Conservation (phyloP, 2,113 vertebrate genomes). For the Bostrychus sinensis region DNA sequence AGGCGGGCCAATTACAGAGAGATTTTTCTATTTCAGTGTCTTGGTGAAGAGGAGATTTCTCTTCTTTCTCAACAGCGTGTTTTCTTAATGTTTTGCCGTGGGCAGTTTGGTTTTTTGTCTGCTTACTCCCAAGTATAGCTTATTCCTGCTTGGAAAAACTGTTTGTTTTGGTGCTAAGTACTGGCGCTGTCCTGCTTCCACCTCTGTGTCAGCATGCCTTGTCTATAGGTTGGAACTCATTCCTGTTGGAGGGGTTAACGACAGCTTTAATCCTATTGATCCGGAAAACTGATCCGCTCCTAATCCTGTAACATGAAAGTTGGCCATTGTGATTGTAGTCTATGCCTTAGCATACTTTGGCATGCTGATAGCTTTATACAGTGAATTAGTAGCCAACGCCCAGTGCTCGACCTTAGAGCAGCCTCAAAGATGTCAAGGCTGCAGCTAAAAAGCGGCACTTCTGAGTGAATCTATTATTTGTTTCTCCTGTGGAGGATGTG, state of each 20-base stretch:
- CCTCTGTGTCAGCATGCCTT: conserved; percentile 2
- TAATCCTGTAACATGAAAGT: conserved; percentile 58
- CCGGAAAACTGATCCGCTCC: conserved; percentile 47
- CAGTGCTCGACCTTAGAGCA: conserved; percentile 4
- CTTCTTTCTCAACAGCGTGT: conserved; percentile 1
- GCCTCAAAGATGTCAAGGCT: conserved; percentile 9
- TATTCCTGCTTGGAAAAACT: conserved; percentile 33
- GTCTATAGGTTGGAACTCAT: conserved; percentile 17
- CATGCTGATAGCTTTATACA: conserved; percentile 23
- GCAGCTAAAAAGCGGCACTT: neutral
- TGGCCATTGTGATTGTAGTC: conserved; percentile 24
- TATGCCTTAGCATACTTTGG: neutral
- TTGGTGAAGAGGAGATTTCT: conserved; percentile 18
- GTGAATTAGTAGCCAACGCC: neutral
- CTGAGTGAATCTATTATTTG: conserved; percentile 40
- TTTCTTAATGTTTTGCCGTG: conserved; percentile 23
- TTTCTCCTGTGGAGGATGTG: conserved; percentile 24
- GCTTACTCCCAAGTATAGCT: conserved; percentile 32
- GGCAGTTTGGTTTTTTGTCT: conserved; percentile 41
- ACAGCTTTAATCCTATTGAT: conserved; percentile 63
- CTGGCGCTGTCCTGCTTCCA: conserved; percentile 9
- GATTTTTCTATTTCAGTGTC: conserved; percentile 33
- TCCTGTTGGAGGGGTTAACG: conserved; percentile 40
- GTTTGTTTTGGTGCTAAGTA: conserved; percentile 27
- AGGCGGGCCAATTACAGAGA: conserved; percentile 33